Evolutionary conservation across 1,140 invertebrate genomes (phyloP).

Genomic region (Hyles euphorbiae): DNA sequence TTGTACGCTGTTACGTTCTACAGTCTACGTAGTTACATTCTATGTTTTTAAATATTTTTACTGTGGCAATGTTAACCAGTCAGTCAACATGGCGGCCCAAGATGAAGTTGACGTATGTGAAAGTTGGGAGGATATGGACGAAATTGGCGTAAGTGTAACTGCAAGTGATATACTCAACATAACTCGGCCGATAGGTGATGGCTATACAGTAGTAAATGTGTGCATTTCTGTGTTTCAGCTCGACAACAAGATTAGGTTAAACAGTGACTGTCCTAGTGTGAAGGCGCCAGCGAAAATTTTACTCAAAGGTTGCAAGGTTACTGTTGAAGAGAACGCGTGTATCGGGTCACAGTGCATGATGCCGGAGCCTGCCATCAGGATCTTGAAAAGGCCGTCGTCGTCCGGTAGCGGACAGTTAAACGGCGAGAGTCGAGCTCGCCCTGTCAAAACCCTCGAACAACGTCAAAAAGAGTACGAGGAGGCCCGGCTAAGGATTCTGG

Average conservation of each 20-base stretch:
- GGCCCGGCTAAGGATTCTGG: slow-evolving; percentile 88
- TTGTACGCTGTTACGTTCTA: no score
- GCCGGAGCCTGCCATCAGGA: slow-evolving; percentile 87
- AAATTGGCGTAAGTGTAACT: slow-evolving; percentile 74
- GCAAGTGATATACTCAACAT: slow-evolving; percentile 30
- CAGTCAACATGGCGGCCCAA: slow-evolving; percentile 72
- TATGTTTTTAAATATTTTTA: slow-evolving; percentile 9
- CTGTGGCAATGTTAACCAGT: slow-evolving; percentile 14
- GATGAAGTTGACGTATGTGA: slow-evolving; percentile 78
- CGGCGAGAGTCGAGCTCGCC: slow-evolving; percentile 79
- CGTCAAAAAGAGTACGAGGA: slow-evolving; percentile 92
- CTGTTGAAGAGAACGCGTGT: slow-evolving; percentile 71
- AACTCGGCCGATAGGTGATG: slow-evolving; percentile 9
- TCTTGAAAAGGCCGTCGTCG: slow-evolving; percentile 83
- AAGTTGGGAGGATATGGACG: slow-evolving; percentile 91
- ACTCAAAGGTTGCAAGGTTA: slow-evolving; percentile 70
- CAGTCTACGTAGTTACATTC: slow-evolving; percentile 12
- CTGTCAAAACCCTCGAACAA: slow-evolving; percentile 90
- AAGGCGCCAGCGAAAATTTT: slow-evolving; percentile 42
- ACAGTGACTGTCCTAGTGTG: slow-evolving; percentile 37
- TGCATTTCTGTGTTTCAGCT: slow-evolving; percentile 56
- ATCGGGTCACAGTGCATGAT: slow-evolving; percentile 71
- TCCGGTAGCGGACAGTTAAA: slow-evolving; percentile 65
- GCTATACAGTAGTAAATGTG: slow-evolving; percentile 21
- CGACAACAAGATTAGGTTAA: slow-evolving; percentile 66